Base-by-base conservation (phyloP, 2,113 vertebrate genomes). In the Apteryx owenii region DNA sequence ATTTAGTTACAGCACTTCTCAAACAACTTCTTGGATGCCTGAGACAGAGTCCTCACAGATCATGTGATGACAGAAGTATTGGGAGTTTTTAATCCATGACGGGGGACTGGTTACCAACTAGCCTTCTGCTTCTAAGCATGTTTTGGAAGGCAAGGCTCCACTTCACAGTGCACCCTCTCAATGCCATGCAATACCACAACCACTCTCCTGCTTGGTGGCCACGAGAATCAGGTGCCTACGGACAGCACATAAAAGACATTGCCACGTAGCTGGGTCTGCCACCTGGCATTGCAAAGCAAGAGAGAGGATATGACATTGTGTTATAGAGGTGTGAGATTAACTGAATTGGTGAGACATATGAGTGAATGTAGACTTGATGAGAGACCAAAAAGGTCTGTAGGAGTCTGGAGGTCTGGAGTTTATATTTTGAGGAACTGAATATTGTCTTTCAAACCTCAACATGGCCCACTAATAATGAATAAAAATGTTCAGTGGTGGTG, bases 251-350 rank as follows among this genome's bases (percentile, higher is more conserved):
- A 68, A 29, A 62, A 8, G 38, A 40, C 19, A 21, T 36, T 54
- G 61, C 40, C 26, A 31, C 56, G 8, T n/a, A 75, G 19, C 42
- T 25, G 51, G 0, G 2, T 25, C 58, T 72, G 72, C 50, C 4
- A 8, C 54, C 54, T 61, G 42, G 16, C 33, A 13, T 22, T 65
- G 71, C 61, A 54, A 70, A 88, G 70, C 5, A 1, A 46, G 28
- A 58, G 33, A 36, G 75, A 0, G 2, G 5, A 18, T 48, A 54
- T 0, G 1, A 61, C 38, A 28, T n/a, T 20, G 0, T 17, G 8
- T 33, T n/a, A 48, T 1, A 62, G 53, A 91, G 5, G 5, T 23
- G 38, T 11, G 48, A 29, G 64, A 72, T 6, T 23, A 38, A 65
- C 42, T 28, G 48, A 58, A 15, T 18, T 16, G 10, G 38, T 7